Conservation (phyloP, 2,113 vertebrate genomes). For the Cephalopterus ornatus region DNA sequence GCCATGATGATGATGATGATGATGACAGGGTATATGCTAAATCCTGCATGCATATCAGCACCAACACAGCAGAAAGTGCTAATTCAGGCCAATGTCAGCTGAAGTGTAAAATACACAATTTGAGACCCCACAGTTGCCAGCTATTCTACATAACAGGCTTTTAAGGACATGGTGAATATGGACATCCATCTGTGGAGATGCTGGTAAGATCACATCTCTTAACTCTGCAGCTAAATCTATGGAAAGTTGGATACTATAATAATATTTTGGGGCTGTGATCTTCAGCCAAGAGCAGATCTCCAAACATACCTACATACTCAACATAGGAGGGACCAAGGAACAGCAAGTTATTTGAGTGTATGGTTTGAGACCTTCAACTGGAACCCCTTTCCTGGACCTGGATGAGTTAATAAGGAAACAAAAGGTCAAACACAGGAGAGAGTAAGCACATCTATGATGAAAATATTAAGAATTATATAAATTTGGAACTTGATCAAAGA, state of each 20-base stretch:
- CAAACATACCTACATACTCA: neutral
- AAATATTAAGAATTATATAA: neutral
- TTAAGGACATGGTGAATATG: neutral
- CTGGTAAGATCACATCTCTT: neutral
- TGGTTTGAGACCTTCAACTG: neutral
- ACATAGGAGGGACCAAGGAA: neutral
- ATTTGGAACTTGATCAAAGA: neutral
- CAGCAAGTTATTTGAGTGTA: neutral
- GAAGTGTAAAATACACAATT: neutral
- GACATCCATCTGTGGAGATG: neutral
- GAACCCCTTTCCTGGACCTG: neutral
- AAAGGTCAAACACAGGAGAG: neutral
- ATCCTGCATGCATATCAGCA: rapidly evolving
- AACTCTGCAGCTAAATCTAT: neutral
- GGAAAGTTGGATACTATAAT: neutral
- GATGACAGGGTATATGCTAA: neutral
- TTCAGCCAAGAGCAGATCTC: neutral
- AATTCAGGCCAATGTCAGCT: neutral
- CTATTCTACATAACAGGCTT: neutral
- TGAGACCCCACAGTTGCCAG: neutral
- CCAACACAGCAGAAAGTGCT: neutral
- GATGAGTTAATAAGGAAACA: neutral
- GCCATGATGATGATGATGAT: too few species aligned
- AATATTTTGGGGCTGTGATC: neutral
- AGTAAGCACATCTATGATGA: neutral